phyloP scores from a whole-genome alignment of 2,888 invertebrate genomes.

The Limnephilus auricula region DNA sequence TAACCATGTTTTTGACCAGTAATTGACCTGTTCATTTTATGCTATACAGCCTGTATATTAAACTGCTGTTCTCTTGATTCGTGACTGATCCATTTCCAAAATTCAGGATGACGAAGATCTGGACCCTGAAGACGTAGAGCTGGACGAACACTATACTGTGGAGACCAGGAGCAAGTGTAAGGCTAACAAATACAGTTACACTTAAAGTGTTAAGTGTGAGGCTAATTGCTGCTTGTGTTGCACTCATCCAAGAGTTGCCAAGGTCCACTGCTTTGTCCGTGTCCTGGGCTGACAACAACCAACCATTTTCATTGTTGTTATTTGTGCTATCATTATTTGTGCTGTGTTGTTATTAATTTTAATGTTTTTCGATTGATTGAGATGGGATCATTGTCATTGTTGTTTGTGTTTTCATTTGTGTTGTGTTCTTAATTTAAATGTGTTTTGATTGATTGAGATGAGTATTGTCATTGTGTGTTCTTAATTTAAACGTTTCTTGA shows the following conservation, averaged over 20 bases:
- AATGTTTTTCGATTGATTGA: background rate
- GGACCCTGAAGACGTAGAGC: conserved; percentile 92
- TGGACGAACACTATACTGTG: conserved; percentile 91
- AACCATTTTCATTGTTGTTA: background rate
- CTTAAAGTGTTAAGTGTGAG: too few relatives aligned
- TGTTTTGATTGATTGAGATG: too few relatives aligned
- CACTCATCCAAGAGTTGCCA: background rate
- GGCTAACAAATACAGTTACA: conserved; percentile 68
- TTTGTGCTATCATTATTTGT: too few relatives aligned
- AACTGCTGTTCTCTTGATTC: background rate
- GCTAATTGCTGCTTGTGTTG: background rate
- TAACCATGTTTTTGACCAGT: too few relatives aligned
- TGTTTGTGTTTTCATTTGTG: too few relatives aligned
- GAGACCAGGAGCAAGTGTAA: conserved; percentile 95
- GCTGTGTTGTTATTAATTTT: background rate
- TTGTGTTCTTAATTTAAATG: too few relatives aligned
- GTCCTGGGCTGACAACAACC: background rate
- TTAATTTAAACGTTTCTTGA: too few relatives aligned
- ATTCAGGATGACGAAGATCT: conserved; percentile 89
- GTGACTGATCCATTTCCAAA: background rate
- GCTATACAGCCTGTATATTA: too few relatives aligned
- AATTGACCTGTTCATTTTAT: too few relatives aligned
- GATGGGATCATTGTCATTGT: background rate
- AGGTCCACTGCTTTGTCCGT: background rate
- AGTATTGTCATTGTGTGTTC: too few relatives aligned